phyloP scores from a whole-genome alignment of 2,888 invertebrate species.

The Unio pictorum region DNA sequence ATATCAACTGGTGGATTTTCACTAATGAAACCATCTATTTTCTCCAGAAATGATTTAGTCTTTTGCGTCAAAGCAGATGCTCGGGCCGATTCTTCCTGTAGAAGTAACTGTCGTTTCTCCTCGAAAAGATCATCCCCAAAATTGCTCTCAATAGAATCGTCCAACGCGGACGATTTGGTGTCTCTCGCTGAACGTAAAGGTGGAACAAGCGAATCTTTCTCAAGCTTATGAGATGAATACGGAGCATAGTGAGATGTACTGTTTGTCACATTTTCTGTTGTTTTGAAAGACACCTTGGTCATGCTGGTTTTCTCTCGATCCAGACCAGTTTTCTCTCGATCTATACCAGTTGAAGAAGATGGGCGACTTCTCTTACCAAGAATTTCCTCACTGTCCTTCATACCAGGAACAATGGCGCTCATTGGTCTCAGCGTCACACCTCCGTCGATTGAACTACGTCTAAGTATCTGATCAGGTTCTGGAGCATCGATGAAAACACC shows the following conservation, averaged over 20 bases:
- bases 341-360: slow-evolving; percentile 20
- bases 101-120: slow-evolving; percentile 54
- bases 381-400: slow-evolving; percentile 2
- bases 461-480: slow-evolving; percentile 12
- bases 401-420: slow-evolving; percentile 29
- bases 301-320: slow-evolving; percentile 15
- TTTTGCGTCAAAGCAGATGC: slow-evolving; percentile 40
- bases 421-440: slow-evolving; percentile 35
- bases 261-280: slow-evolving; percentile 1
- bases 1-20: slow-evolving; percentile 36
- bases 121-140: slow-evolving; percentile 56
- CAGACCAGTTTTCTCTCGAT: slow-evolving; percentile 7
- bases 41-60: slow-evolving; percentile 48
- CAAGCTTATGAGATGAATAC: slow-evolving; percentile 50
- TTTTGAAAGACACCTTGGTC: slow-evolving; percentile 19
- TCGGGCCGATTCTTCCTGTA: slow-evolving; percentile 52
- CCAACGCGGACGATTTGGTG: slow-evolving; percentile 19
- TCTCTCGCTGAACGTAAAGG: slow-evolving; percentile 30
- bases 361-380: slow-evolving; percentile 11
- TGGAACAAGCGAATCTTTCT: slow-evolving; percentile 36
- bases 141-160: slow-evolving; percentile 45
- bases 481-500: slow-evolving; percentile 54
- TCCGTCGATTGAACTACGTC: slow-evolving; percentile 39
- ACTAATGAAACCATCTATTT: slow-evolving; percentile 46
- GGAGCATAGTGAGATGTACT: slow-evolving; percentile 23